Percentiles rank a stretch among this genome's conserved stretches.
Conservation (phyloP, 2,888 invertebrate species). For the Cremastinae sp. region DNA sequence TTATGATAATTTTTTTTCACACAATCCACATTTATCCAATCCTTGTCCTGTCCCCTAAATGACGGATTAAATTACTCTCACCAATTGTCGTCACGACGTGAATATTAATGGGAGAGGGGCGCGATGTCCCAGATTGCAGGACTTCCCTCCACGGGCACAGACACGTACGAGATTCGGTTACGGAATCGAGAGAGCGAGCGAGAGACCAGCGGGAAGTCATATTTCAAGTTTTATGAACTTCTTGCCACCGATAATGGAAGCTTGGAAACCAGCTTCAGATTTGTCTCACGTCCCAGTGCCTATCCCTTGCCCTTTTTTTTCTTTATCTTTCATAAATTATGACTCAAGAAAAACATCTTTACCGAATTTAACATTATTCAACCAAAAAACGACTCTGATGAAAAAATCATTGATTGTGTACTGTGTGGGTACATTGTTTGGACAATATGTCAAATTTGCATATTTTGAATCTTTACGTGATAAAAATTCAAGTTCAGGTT, state of each 20-base stretch:
- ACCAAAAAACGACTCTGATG: too few species aligned
- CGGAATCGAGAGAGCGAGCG: constrained; percentile 26
- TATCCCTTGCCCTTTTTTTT: constrained; percentile 18
- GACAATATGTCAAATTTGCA: too few species aligned
- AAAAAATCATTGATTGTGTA: too few species aligned
- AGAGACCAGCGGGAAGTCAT: constrained; percentile 51
- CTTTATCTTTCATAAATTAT: constrained; percentile 9
- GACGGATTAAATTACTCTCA: constrained; percentile 54
- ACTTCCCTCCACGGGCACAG: constrained; percentile 2
- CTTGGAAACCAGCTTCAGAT: constrained; percentile 46
- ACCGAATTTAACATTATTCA: neutral
- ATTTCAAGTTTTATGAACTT: constrained; percentile 62
- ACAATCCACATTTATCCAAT: too few species aligned
- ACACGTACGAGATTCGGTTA: neutral
- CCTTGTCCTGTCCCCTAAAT: neutral
- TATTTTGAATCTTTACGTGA: too few species aligned
- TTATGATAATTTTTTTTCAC: neutral
- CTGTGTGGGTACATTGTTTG: too few species aligned
- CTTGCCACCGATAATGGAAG: constrained; percentile 57
- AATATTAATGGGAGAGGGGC: constrained; percentile 58
- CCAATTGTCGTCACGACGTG: constrained; percentile 57
- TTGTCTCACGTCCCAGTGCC: constrained; percentile 42
- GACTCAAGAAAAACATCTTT: constrained; percentile 11
- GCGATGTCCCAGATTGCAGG: constrained; percentile 4
- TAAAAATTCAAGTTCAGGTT: constrained; percentile 48